These are phyloP conservation scores for Acrossocheilus fasciatus DNA, from an alignment of 2,797 vertebrate genomes.

Conservation along the genomic window DNA sequence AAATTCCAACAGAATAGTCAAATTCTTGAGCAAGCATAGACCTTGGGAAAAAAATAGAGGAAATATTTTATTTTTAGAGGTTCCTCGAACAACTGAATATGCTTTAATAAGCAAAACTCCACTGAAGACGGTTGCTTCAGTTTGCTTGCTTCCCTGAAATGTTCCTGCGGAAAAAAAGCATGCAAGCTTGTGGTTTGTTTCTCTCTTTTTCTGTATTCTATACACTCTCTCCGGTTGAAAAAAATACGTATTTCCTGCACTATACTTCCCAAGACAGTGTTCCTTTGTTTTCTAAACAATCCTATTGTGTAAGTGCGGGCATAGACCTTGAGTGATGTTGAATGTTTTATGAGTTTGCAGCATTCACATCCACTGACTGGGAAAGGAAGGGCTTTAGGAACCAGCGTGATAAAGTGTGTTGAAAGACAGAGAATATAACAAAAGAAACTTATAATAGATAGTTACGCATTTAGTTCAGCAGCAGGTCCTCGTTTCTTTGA, in stretches of 20 bases:
- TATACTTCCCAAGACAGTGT: conserved; percentile 70
- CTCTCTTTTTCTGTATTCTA: conserved; percentile 13
- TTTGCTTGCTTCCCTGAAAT: background rate
- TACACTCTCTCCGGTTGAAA: conserved; percentile 54
- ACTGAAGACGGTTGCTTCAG: background rate
- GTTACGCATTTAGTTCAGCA: conserved; percentile 9
- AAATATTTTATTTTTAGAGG: conserved; percentile 16
- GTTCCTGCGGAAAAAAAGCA: background rate
- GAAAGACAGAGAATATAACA: conserved; percentile 46
- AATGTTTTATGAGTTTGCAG: conserved; percentile 82
- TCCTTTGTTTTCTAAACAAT: conserved; percentile 75
- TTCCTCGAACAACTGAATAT: conserved; percentile 3
- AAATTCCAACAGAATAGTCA: conserved; percentile 20
- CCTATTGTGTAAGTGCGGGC: conserved; percentile 75
- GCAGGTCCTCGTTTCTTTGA: background rate
- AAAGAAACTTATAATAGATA: conserved; percentile 32
- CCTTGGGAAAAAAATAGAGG: background rate
- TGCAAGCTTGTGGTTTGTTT: conserved; percentile 15
- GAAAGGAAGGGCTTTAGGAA: conserved; percentile 43
- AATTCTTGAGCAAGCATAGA: conserved; percentile 1
- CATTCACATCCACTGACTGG: conserved; percentile 62
- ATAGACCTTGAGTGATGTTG: conserved; percentile 78
- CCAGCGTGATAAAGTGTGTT: conserved; percentile 34
- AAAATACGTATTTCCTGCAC: conserved; percentile 69
- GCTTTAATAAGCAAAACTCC: conserved; percentile 23